Base-by-base conservation (phyloP, 1,140 invertebrate genomes). In the Drosophila bifasciata region DNA sequence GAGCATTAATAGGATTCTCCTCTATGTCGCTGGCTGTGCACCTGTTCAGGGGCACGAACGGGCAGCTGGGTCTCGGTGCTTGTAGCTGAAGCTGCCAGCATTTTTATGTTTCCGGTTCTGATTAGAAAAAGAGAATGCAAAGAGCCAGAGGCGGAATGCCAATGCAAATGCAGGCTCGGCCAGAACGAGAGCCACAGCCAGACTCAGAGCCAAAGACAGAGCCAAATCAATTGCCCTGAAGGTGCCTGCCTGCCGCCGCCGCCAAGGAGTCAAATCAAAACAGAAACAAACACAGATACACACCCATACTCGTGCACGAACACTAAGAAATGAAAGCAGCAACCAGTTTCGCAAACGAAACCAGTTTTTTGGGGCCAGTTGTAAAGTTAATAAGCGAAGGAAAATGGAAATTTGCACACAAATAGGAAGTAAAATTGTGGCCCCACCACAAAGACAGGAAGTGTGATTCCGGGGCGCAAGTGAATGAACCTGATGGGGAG, bases 51-150 rank as follows among this genome's bases (percentile, higher is more conserved):
- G 28, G 28, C 28, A 28, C 3, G 28, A 50, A 72, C 25, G 9
- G n/a, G 23, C 25, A 48, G 40, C 40, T 44, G 23, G 43, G 4
- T 28, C 50, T 16, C 17, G 25, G 19, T 21, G 19, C 19, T 21
- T 21, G 39, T 5, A 56, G 51, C 66, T 43, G 46, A 23, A 56
- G 51, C 66, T 43, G 46, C 32, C 56, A 36, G 32, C 32, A 36
- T 75, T 74, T 85, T 85, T 86, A 86, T 85, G 81, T 85, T 85
- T 85, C 81, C 81, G 81, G 83, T 85, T 85, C 83, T 88, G 81
- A 85, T 85, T 85, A 85, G 81, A 75, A 71, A 55, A 46, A 32
- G 50, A 50, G 50, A 52, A 40, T 57, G 56, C 57, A 43, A 60
- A 59, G 56, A 45, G 58, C 28, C 55, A 56, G 43, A 56, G 66